phyloP scores from a whole-genome alignment of 2,888 invertebrate species.

The Drosophila suboccidentalis region DNA sequence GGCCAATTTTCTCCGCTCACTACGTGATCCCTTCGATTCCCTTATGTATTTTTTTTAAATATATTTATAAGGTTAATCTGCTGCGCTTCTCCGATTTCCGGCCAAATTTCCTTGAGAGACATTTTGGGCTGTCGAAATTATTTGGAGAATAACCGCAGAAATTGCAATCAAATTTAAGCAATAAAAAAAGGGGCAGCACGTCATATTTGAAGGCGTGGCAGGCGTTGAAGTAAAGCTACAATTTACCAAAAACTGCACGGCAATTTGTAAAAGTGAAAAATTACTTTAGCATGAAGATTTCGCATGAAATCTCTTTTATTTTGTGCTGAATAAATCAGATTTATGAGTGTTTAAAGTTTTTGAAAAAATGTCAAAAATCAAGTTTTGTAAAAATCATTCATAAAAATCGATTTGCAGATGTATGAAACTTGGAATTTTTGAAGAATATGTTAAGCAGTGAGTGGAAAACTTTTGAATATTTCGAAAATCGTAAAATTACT shows the following conservation, averaged over 20 bases:
- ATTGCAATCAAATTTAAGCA: conserved; percentile 45
- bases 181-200: background rate
- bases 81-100: conserved; percentile 29
- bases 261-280: conserved; percentile 36
- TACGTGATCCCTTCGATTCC: conserved; percentile 34
- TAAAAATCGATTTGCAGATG: too few species aligned
- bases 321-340: background rate
- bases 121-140: conserved; percentile 51
- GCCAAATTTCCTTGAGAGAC: conserved; percentile 45
- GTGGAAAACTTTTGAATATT: too few species aligned
- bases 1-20: conserved; percentile 55
- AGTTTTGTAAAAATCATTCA: too few species aligned
- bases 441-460: too few species aligned
- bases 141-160: conserved; percentile 52
- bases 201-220: conserved; percentile 4
- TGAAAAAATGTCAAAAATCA: too few species aligned
- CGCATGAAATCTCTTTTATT: background rate
- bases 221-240: conserved; percentile 49
- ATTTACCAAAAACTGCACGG: conserved; percentile 37
- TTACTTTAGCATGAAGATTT: background rate
- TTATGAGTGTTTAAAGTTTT: background rate
- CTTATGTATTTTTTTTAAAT: background rate
- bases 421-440: too few species aligned
- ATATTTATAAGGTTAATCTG: background rate
- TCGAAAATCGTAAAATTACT: too few species aligned